Evolutionary conservation across 1,140 invertebrate genomes (phyloP).

Genomic region (Pachyrhynchus sulphureomaculatus): DNA sequence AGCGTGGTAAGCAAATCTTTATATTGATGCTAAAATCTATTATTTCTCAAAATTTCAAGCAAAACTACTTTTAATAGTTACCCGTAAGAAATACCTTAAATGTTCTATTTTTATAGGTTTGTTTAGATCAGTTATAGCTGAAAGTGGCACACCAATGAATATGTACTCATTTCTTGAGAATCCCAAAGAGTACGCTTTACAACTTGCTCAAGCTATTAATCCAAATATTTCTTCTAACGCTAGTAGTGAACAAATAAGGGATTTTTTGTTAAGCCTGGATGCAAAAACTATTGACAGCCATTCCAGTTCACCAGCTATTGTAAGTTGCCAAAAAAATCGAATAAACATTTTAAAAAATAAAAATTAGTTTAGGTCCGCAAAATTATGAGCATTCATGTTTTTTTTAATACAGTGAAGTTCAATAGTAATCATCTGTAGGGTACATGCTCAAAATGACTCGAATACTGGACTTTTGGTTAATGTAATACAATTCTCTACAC

Average conservation of each 20-base stretch:
- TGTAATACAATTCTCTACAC: no score
- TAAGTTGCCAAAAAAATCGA: background rate
- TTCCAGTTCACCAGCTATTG: background rate
- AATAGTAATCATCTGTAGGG: no score
- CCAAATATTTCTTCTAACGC: background rate
- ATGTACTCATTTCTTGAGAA: conserved; percentile 10
- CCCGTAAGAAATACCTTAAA: no score
- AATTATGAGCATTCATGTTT: background rate
- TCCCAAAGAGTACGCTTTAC: background rate
- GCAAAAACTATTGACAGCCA: background rate
- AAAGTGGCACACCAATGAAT: conserved; percentile 25
- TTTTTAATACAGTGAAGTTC: no score
- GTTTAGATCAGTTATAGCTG: conserved; percentile 25
- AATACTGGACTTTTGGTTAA: no score
- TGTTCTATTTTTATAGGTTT: conserved; percentile 24
- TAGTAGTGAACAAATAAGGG: conserved; percentile 3
- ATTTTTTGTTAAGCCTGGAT: background rate
- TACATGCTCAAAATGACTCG: no score
- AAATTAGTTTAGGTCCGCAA: background rate
- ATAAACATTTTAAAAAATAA: background rate
- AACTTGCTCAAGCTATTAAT: conserved; percentile 5
- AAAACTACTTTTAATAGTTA: no score
- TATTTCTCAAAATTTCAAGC: no score
- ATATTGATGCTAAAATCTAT: no score
- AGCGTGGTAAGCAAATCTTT: no score